These are phyloP conservation scores for Linyphia triangularis DNA, from an alignment of 2,888 invertebrate species.

Conservation along the genomic window DNA sequence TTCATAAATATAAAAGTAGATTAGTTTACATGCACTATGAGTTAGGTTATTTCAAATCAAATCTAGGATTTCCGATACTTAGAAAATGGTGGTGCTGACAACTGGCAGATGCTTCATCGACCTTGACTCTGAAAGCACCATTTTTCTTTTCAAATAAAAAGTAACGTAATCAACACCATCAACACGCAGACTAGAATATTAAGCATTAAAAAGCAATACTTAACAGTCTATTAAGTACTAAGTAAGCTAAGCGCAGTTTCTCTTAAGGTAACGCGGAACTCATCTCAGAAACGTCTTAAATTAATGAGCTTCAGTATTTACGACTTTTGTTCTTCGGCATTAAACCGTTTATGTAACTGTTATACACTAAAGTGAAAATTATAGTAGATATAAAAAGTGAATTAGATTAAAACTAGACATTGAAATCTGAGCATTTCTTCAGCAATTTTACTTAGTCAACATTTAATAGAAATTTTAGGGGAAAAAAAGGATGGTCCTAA, in stretches of 20 bases:
- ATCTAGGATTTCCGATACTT: no score
- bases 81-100: not conserved
- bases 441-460: no score
- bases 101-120: conserved; percentile 24
- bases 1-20: no score
- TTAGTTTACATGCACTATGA: no score
- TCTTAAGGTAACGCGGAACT: not conserved
- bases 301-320: not conserved
- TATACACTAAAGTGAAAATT: no score
- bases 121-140: conserved; percentile 50
- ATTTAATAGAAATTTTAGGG: no score
- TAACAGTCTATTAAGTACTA: conserved; percentile 24
- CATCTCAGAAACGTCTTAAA: not conserved
- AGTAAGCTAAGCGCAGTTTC: not conserved
- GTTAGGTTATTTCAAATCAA: no score
- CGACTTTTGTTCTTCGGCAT: not conserved
- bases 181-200: conserved; percentile 31
- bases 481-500: no score
- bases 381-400: no score
- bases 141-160: conserved; percentile 21
- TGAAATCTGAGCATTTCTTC: no score
- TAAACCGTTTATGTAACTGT: no score
- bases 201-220: conserved; percentile 14
- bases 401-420: no score
- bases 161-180: conserved; percentile 49